Percentiles rank a stretch among this genome's conserved stretches.
Conservation (phyloP, 2,797 vertebrate species). For the Menidia menidia region DNA sequence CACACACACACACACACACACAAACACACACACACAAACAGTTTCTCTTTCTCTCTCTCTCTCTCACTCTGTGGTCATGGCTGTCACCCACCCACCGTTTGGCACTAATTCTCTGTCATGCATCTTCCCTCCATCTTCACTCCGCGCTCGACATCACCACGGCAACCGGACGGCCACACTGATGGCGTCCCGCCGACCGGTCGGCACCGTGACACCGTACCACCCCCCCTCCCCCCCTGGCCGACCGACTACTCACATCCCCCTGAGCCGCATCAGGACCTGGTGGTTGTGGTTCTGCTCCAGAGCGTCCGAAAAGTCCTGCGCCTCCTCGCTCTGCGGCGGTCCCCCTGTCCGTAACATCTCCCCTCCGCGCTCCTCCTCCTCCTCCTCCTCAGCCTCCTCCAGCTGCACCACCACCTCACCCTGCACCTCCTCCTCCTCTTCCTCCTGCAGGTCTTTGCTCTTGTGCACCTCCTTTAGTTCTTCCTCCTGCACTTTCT, state of each 20-base stretch:
- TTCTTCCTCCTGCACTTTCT: slow-evolving; percentile 18
- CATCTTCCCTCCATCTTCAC: slow-evolving; percentile 26
- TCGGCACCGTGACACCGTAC: background rate
- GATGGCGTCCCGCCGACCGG: slow-evolving; percentile 10
- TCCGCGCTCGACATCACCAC: slow-evolving; percentile 44
- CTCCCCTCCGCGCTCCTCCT: slow-evolving; percentile 18
- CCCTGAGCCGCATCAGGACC: slow-evolving; percentile 73
- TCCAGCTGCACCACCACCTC: slow-evolving; percentile 11
- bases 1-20: slow-evolving; percentile 1
- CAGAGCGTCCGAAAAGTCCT: slow-evolving; percentile 58
- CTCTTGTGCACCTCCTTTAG: slow-evolving; percentile 6
- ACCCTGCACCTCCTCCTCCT: slow-evolving; percentile 20
- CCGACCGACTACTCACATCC: slow-evolving; percentile 71
- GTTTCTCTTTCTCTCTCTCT: background rate
- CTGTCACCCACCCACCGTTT: slow-evolving; percentile 39
- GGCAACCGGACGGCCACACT: slow-evolving; percentile 35
- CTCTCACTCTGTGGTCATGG: slow-evolving; percentile 16
- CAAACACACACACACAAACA: slow-evolving; percentile 3
- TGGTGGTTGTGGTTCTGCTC: slow-evolving; percentile 70
- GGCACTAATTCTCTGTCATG: slow-evolving; percentile 37
- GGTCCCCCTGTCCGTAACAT: slow-evolving; percentile 16
- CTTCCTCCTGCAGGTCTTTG: slow-evolving; percentile 8
- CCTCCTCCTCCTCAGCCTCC: slow-evolving; percentile 20
- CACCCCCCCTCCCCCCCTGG: slow-evolving; percentile 10
- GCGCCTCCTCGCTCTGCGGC: slow-evolving; percentile 22